Evolutionary conservation across 2,888 invertebrate species (phyloP).

Genomic region (Mongoloraphidia duomilia): DNA sequence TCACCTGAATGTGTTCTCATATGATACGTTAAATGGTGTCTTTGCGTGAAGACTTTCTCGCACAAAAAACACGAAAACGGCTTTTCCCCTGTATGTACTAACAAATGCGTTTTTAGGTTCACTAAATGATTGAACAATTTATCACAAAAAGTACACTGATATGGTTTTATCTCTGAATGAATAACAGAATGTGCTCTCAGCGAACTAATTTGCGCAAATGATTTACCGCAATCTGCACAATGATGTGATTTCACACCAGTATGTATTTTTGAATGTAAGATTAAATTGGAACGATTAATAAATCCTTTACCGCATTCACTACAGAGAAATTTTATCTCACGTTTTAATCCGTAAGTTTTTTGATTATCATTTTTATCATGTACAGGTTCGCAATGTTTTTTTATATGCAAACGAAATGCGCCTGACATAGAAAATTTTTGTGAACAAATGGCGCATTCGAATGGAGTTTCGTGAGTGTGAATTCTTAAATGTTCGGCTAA

Average conservation of each 20-base stretch:
- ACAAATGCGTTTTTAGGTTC: background rate
- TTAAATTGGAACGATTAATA: background rate
- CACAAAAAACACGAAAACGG: slow-evolving; percentile 2
- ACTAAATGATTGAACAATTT: slow-evolving; percentile 2
- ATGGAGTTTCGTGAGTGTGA: slow-evolving; percentile 4
- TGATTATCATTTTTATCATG: background rate
- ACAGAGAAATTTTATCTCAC: too few species aligned
- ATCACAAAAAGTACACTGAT: background rate
- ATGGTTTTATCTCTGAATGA: slow-evolving; percentile 1
- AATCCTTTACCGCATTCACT: background rate
- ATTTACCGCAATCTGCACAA: slow-evolving; percentile 1
- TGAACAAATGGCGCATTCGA: slow-evolving; percentile 8
- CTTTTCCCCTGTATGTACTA: too few species aligned
- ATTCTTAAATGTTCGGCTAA: slow-evolving; percentile 2
- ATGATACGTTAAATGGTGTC: slow-evolving; percentile 5
- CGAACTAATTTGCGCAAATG: slow-evolving; percentile 4
- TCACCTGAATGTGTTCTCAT: slow-evolving; percentile 3
- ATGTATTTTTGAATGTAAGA: slow-evolving; percentile 1
- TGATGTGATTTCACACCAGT: slow-evolving; percentile 2
- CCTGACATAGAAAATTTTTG: slow-evolving; percentile 5
- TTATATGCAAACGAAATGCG: background rate
- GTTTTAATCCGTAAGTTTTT: too few species aligned
- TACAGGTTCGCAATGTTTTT: background rate
- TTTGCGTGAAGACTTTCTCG: slow-evolving; percentile 1
- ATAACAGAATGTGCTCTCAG: background rate